Conservation (phyloP, 2,797 vertebrate species). For the Nyctalus aviator region DNA sequence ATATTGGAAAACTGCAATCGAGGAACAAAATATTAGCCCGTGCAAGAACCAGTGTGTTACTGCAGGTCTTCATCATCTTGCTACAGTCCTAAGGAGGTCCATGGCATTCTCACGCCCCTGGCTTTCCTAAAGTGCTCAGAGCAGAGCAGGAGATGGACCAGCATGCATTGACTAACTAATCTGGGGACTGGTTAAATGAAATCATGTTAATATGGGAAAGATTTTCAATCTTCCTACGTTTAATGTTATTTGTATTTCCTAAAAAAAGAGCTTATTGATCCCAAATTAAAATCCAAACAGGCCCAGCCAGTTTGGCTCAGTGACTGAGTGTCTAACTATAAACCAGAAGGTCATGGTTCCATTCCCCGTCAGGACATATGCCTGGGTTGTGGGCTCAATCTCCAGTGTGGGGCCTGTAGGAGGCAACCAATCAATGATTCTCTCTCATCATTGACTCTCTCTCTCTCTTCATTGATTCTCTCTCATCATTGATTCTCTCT, state of each 20-base stretch:
- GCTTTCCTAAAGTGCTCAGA: neutral
- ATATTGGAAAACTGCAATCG: neutral
- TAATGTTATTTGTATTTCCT: neutral
- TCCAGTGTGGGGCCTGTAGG: too few species aligned
- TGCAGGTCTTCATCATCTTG: neutral
- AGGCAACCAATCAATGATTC: too few species aligned
- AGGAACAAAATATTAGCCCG: neutral
- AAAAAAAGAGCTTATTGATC: neutral
- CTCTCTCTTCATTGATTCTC: too few species aligned
- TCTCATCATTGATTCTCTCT: too few species aligned
- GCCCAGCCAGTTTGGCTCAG: too few species aligned
- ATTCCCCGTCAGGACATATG: too few species aligned
- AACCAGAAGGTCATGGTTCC: too few species aligned
- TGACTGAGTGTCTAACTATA: too few species aligned
- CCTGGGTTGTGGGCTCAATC: too few species aligned
- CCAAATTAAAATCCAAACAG: neutral
- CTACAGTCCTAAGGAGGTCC: too few species aligned
- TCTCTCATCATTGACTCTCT: too few species aligned
- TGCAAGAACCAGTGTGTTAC: rapidly evolving
- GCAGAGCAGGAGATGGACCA: neutral
- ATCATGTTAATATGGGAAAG: neutral
- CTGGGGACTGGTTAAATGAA: neutral
- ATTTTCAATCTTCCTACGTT: neutral
- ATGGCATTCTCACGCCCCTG: neutral
- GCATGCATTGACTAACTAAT: neutral